These are phyloP conservation scores for Nyctereutes procyonoides DNA, from an alignment of 2,113 vertebrate species.

Conservation along the genomic window DNA sequence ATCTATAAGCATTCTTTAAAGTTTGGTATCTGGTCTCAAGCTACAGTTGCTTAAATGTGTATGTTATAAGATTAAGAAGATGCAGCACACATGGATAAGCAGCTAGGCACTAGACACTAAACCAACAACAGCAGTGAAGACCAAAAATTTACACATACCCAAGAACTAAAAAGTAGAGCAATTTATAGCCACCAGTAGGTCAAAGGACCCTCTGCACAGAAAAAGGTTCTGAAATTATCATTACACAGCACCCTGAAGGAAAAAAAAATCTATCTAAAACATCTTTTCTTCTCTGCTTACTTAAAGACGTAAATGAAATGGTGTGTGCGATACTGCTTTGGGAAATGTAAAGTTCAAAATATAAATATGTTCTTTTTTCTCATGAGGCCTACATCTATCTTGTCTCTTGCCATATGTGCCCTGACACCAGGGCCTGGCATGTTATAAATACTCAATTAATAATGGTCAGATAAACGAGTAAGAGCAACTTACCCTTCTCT, in stretches of 20 bases:
- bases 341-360: slow-evolving; percentile 34
- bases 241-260: background rate
- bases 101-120: background rate
- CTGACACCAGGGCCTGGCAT: background rate
- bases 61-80: background rate
- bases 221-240: background rate
- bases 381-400: background rate
- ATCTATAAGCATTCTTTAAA: background rate
- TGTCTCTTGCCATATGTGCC: background rate
- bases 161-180: background rate
- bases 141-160: background rate
- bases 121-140: background rate
- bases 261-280: background rate
- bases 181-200: background rate
- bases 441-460: background rate
- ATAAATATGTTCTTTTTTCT: background rate
- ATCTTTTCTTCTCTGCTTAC: background rate
- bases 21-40: background rate
- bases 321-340: background rate
- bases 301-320: slow-evolving; percentile 33
- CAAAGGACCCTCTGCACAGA: background rate
- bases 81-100: background rate
- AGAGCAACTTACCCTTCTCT: background rate
- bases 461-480: background rate
- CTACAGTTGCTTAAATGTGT: background rate